Base-by-base conservation (phyloP, 2,888 invertebrate genomes). In the Boloria selene region DNA sequence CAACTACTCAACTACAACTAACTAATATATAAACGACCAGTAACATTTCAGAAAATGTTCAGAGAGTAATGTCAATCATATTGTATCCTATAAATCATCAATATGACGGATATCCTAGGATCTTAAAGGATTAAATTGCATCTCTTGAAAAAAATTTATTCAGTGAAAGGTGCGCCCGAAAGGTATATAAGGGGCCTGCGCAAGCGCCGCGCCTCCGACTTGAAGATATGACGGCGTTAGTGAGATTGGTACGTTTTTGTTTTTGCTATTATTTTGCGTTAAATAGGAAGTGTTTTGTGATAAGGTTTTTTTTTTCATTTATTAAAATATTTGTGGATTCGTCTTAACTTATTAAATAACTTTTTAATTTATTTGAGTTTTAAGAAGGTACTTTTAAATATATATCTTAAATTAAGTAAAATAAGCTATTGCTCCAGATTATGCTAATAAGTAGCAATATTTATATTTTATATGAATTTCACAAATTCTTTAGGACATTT, bases 131-230 rank as follows among this genome's bases (percentile, higher is more conserved):
- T 67, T 56, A 59, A 22, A 68, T 77, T 70, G 83, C 84, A 77
- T 86, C 87, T 84, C 81, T 78, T 71, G 70, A 69, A 70, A 66
- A 71, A 70, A 71, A 59, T 64, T 69, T 70, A 78, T 73, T 67
- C 73, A 84, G 90, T 91, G 91, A 91, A 91, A 91, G 91, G 91
- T 77, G 75, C 77, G 77, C 86, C 85, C 83, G 74, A 77, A 74
- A 71, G 76, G 79, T 91, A 90, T 91, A 91, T 78, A 91, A 90
- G 86, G 75, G 73, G 73, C 72, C 64, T 64, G 82, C 88, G 79
- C 84, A 59, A 68, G 86, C 88, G 81, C 81, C 78, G 90, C 87
- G 84, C 85, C 88, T 89, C 87, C 87, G 86, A 90, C 82, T 88
- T 78, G 79, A 81, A 70, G 58, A 69, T 69, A 71, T 71, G 71